Base-by-base conservation (phyloP, 2,888 invertebrate species). In the Lypha dubia region DNA sequence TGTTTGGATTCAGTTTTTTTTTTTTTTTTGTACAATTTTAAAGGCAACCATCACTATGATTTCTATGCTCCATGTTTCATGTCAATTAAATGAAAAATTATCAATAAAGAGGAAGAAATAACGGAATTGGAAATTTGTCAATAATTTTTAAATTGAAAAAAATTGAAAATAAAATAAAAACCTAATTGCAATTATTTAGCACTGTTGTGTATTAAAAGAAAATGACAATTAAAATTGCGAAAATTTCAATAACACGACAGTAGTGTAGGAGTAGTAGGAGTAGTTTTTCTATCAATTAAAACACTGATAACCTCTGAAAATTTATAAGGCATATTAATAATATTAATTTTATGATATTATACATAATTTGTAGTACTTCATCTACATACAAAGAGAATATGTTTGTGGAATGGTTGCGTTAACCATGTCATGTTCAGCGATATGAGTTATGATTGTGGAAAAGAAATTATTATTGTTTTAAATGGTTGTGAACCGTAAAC, bases 11-110 rank as follows among this genome's bases (percentile, higher is more conserved):
- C 4, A 4, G 1, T 44, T 28, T 41, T 73, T 60, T 68, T 44
- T 65, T 49, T 62, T 35, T 51, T 49, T 71, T 35, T 11, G 24
- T 28, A 20, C 8, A 5, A 17, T 51, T 75, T 63, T 24, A 71
- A 75, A 62, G 62, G 62, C 75, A 63, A 49, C n/a, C 51, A 51
- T 49, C 62, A 68, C 32, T 32, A 56, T 63, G 46, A 75, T 46
- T 81, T 70, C 44, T 46, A 44, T 68, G 60, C 68, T 83, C 51
- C 62, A 49, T 85, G 73, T 77, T 80, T 46, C 28, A 22, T 80
- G 76, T 65, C 75, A 75, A 70, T 83, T 65, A 74, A 85, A 79
- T 62, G 22, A 67, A 81, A 77, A 77, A 56, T 70, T 22, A 79
- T 60, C 38, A 71, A 80, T 49, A 70, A 58, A 63, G 44, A 56